These are phyloP conservation scores for Macaca mulatta DNA, from an alignment of 2,113 vertebrate genomes.

Conservation along the genomic window DNA sequence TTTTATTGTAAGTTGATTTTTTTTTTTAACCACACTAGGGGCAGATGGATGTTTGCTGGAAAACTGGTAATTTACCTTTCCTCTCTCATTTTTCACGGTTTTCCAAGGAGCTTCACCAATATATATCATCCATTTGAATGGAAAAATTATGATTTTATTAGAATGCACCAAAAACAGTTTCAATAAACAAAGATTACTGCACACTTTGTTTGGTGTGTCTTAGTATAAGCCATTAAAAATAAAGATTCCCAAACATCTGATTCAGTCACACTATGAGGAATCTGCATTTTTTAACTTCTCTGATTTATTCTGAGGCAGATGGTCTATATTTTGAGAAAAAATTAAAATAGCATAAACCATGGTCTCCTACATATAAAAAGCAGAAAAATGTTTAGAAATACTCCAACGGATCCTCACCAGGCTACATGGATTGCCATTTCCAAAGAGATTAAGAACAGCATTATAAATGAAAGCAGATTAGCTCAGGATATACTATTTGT, in stretches of 20 bases:
- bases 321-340: background rate
- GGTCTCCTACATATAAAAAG: background rate
- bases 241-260: background rate
- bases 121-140: background rate
- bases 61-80: background rate
- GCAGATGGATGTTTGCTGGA: background rate
- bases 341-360: background rate
- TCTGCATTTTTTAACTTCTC: background rate
- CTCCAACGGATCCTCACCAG: background rate
- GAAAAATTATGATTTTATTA: background rate
- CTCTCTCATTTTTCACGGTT: background rate
- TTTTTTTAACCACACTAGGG: background rate
- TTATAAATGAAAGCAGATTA: background rate
- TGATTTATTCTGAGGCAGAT: background rate
- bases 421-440: background rate
- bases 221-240: background rate
- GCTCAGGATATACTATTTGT: background rate
- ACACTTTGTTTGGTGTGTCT: background rate
- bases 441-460: background rate
- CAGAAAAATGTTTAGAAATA: background rate
- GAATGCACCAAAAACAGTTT: background rate
- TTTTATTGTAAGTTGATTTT: background rate
- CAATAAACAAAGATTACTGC: background rate
- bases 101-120: background rate
- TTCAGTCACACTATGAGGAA: background rate